phyloP scores from a whole-genome alignment of 2,113 vertebrate genomes.

The Toxostoma redivivum region DNA sequence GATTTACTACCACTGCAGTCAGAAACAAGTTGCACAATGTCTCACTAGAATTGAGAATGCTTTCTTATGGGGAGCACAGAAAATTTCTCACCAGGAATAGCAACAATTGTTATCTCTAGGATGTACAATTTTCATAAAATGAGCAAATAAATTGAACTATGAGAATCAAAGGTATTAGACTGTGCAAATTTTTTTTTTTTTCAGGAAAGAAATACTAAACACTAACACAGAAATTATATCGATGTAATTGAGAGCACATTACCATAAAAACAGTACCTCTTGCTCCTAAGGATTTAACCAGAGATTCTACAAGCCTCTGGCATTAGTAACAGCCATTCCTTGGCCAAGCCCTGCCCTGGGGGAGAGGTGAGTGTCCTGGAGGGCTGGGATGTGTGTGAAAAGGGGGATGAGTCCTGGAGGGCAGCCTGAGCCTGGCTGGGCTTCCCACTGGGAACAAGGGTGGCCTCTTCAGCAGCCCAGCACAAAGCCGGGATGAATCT shows the following conservation, averaged over 20 bases:
- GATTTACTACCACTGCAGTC: background rate
- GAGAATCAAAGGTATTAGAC: background rate
- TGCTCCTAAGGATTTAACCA: background rate
- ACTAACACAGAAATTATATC: background rate
- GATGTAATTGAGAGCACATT: background rate
- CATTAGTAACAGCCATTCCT: rapidly evolving
- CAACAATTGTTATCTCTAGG: background rate
- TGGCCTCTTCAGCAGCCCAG: background rate
- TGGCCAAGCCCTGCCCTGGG: background rate
- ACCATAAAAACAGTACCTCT: background rate
- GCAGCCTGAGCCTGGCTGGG: background rate
- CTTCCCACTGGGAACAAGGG: background rate
- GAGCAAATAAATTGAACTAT: background rate
- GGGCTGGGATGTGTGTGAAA: rapidly evolving
- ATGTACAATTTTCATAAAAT: background rate
- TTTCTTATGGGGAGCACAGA: background rate
- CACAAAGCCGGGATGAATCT: rapidly evolving
- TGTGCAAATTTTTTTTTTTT: background rate
- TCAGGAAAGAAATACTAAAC: background rate
- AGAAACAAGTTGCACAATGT: background rate
- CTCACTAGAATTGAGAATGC: background rate
- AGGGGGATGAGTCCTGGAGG: rapidly evolving
- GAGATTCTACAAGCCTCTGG: rapidly evolving
- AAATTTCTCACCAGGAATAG: background rate
- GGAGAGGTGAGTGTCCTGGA: rapidly evolving